A percentile compares a stretch with the other conserved stretches of the same genome.
Evolutionary conservation across 2,113 vertebrate genomes (phyloP).

Genomic region (Gallinago paraguaiae): DNA sequence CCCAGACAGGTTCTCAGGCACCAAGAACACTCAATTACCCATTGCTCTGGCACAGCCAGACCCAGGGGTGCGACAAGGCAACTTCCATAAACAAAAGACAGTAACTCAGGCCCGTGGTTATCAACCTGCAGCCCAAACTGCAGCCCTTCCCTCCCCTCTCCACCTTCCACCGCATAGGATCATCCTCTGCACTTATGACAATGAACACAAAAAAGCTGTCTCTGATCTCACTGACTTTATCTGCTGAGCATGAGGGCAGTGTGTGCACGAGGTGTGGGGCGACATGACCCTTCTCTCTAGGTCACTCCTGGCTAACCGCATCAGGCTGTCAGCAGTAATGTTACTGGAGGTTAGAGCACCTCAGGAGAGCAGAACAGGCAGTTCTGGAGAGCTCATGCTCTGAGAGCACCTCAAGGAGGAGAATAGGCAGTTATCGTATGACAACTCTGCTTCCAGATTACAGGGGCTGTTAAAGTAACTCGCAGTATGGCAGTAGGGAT

Average conservation of each 20-base stretch:
- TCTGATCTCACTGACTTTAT: not conserved
- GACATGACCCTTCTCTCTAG: not conserved
- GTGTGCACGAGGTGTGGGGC: not conserved
- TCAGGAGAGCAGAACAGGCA: not conserved
- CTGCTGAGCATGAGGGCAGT: not conserved
- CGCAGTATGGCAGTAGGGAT: fast-evolving
- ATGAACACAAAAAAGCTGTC: not conserved
- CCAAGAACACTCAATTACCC: not conserved
- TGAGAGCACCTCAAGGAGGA: not conserved
- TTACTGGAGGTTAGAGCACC: not conserved
- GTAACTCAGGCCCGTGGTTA: not conserved
- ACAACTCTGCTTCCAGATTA: not conserved
- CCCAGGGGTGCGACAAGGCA: not conserved
- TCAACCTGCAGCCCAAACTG: not conserved
- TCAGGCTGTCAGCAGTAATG: not conserved
- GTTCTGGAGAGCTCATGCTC: too few relatives aligned
- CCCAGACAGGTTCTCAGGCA: not conserved
- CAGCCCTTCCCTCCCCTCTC: not conserved
- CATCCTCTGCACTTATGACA: not conserved
- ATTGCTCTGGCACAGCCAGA: not conserved
- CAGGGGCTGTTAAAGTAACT: not conserved
- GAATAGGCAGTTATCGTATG: not conserved
- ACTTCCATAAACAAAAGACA: not conserved
- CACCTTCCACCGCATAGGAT: not conserved
- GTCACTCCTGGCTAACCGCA: not conserved